Conservation (phyloP, 2,797 vertebrate genomes). For the Urosaurus nigricauda region DNA sequence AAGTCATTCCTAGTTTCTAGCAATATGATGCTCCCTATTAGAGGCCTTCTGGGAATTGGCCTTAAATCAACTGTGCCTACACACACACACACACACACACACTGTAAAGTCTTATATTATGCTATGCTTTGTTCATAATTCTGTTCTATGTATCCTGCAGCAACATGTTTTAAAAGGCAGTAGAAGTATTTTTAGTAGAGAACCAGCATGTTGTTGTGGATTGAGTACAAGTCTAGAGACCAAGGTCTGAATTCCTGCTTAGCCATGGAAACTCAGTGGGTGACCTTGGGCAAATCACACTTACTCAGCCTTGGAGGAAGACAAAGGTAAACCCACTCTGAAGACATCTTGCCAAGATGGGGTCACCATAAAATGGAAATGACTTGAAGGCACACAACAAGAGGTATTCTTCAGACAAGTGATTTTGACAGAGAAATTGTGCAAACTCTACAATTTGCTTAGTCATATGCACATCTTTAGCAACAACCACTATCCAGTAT, state of each 20-base stretch:
- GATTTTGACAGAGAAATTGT: neutral
- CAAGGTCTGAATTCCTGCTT: too few species aligned
- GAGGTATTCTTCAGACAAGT: neutral
- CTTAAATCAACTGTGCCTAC: neutral
- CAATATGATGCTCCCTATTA: neutral
- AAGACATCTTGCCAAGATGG: too few species aligned
- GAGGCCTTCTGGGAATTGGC: neutral
- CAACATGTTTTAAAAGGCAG: neutral
- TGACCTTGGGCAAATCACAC: too few species aligned
- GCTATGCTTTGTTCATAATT: neutral
- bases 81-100: too few species aligned
- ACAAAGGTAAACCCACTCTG: too few species aligned
- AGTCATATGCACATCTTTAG: neutral
- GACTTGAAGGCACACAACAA: too few species aligned
- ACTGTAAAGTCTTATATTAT: neutral
- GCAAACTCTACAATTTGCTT: neutral
- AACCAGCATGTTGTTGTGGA: too few species aligned
- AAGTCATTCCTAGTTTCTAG: neutral
- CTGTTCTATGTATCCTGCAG: neutral
- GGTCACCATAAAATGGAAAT: too few species aligned
- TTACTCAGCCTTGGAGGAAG: too few species aligned
- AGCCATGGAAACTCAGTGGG: too few species aligned
- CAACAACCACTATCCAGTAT: neutral
- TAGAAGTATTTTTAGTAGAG: too few species aligned
- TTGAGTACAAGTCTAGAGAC: too few species aligned